These are phyloP conservation scores for Tricholaema leucomelas DNA, from an alignment of 2,113 vertebrate genomes.

Conservation along the genomic window DNA sequence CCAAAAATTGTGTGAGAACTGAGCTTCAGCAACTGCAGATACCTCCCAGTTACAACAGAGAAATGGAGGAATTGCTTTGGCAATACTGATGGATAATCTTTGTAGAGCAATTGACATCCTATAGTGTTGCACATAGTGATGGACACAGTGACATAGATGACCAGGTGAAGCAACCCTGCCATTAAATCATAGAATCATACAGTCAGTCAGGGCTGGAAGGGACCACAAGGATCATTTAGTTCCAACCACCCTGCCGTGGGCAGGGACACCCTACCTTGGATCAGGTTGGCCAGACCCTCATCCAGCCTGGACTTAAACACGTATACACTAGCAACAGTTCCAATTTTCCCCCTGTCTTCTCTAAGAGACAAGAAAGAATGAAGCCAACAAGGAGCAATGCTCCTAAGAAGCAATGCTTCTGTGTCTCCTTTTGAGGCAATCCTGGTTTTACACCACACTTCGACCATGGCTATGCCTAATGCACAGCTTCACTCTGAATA, in stretches of 20 bases:
- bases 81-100: background rate
- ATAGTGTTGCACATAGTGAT: background rate
- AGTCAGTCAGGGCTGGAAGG: no score
- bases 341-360: background rate
- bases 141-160: accelerated
- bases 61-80: background rate
- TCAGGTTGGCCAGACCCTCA: no score
- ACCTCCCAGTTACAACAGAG: background rate
- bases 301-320: no score
- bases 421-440: background rate
- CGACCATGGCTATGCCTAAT: background rate
- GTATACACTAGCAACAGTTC: background rate
- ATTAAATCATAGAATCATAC: no score
- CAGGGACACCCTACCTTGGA: no score
- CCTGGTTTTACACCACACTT: background rate
- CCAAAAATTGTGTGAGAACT: background rate
- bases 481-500: background rate
- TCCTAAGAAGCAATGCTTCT: background rate
- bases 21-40: background rate
- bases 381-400: background rate
- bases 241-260: no score
- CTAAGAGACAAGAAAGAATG: background rate
- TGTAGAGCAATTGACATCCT: background rate
- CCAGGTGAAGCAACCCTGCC: background rate
- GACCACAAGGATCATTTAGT: no score